A percentile compares a stretch with the other conserved stretches of the same genome.
phyloP scores from a whole-genome alignment of 2,888 invertebrate species.

The Artemia sp. region DNA sequence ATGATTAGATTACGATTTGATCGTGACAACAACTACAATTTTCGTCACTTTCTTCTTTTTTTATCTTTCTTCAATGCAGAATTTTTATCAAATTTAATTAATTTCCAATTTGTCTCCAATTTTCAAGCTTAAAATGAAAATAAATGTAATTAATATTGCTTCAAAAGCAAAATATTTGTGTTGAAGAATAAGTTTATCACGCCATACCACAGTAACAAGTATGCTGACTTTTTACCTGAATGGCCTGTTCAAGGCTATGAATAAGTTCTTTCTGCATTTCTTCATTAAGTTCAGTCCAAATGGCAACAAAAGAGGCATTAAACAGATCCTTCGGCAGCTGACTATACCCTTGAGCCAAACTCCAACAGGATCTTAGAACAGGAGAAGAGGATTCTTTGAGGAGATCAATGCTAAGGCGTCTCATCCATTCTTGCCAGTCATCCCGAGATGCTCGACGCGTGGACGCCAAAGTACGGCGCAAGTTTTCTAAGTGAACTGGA shows the following conservation, averaged over 20 bases:
- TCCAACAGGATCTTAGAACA: conserved; percentile 76
- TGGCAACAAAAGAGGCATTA: conserved; percentile 96
- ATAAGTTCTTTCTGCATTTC: conserved; percentile 67
- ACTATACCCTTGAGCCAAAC: conserved; percentile 80
- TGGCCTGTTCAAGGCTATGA: conserved; percentile 65
- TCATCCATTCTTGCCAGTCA: conserved; percentile 96
- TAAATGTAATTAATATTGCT: too few relatives aligned
- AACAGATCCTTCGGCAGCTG: conserved; percentile 90
- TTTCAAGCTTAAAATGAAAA: too few relatives aligned
- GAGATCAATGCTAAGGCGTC: conserved; percentile 74
- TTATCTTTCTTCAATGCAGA: too few relatives aligned
- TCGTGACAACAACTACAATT: too few relatives aligned
- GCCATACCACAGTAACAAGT: too few relatives aligned
- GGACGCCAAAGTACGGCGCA: conserved; percentile 82
- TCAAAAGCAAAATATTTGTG: too few relatives aligned
- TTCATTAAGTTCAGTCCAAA: conserved; percentile 85
- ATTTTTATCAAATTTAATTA: too few relatives aligned
- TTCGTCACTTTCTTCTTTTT: too few relatives aligned
- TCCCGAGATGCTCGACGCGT: conserved; percentile 84
- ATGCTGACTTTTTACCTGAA: conserved; percentile 49
- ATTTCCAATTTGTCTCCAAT: too few relatives aligned
- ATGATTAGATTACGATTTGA: too few relatives aligned
- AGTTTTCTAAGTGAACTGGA: conserved; percentile 60
- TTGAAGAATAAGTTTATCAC: too few relatives aligned
- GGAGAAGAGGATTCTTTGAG: conserved; percentile 90